Evolutionary conservation across 2,888 invertebrate species (phyloP).

Genomic region (Xylophagus ater): DNA sequence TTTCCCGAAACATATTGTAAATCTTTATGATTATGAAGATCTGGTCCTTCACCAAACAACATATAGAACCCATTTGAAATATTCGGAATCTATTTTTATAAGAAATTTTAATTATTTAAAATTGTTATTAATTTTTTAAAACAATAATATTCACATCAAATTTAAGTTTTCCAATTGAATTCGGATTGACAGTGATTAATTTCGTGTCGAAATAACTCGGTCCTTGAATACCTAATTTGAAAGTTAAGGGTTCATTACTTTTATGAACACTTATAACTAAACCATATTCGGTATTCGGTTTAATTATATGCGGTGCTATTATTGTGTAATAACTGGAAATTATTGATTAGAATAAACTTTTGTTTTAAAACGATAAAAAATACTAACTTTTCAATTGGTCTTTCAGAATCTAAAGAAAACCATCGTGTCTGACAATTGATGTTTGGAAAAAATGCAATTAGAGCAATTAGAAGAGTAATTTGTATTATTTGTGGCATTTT

Average conservation of each 20-base stretch:
- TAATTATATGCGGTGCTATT: slow-evolving; percentile 65
- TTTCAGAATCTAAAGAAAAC: too few relatives aligned
- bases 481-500: too few relatives aligned
- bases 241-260: slow-evolving; percentile 46
- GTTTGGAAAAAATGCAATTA: too few relatives aligned
- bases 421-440: too few relatives aligned
- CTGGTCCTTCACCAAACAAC: slow-evolving; percentile 50
- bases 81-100: slow-evolving; percentile 2
- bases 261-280: slow-evolving; percentile 55
- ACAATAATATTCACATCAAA: slow-evolving; percentile 50
- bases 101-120: not conserved
- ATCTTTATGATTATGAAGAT: too few relatives aligned
- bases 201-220: slow-evolving; percentile 62
- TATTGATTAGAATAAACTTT: too few relatives aligned
- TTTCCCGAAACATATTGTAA: slow-evolving; percentile 67
- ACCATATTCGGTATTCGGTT: slow-evolving; percentile 68
- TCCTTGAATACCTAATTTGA: slow-evolving; percentile 55
- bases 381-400: too few relatives aligned
- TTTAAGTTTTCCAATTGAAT: slow-evolving; percentile 57
- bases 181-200: slow-evolving; percentile 59
- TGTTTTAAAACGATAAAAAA: too few relatives aligned
- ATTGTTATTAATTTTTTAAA: too few relatives aligned
- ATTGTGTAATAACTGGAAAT: slow-evolving; percentile 54
- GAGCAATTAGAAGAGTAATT: too few relatives aligned
- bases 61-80: slow-evolving; percentile 2